Conservation (phyloP, 2,888 invertebrate genomes). For the Formica aserva region DNA sequence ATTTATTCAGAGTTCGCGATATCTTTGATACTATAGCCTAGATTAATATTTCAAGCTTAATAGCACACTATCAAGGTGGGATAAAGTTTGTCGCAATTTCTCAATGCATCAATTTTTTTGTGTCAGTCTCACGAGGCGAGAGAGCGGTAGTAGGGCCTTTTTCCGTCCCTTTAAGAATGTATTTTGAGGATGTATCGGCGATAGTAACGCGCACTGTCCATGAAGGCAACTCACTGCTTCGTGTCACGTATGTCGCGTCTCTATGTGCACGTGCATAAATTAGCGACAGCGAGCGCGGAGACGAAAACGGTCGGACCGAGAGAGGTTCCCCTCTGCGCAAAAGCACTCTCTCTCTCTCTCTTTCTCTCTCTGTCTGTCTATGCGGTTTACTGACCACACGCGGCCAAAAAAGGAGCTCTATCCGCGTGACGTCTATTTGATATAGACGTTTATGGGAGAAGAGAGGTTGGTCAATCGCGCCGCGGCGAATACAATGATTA, state of each 20-base stretch:
- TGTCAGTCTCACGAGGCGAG: no score
- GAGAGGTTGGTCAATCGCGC: conserved; percentile 75
- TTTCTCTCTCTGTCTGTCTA: conserved; percentile 2
- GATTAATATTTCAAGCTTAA: neutral
- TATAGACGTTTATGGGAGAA: conserved; percentile 71
- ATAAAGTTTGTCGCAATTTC: neutral
- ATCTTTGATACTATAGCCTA: neutral
- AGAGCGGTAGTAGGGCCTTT: neutral
- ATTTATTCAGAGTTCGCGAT: no score
- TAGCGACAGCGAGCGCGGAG: conserved; percentile 39
- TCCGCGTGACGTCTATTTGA: conserved; percentile 77
- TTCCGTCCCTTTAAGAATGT: neutral
- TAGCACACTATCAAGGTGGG: neutral
- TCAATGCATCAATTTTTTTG: neutral
- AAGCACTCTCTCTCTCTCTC: conserved; percentile 43
- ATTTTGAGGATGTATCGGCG: conserved; percentile 34
- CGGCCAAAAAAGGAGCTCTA: conserved; percentile 79
- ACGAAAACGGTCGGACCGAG: conserved; percentile 23
- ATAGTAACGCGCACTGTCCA: conserved; percentile 44
- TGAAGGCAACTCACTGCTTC: conserved; percentile 57
- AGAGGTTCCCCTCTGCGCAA: conserved; percentile 52
- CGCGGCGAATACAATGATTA: conserved; percentile 73
- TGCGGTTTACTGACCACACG: conserved; percentile 68
- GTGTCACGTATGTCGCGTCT: conserved; percentile 59
- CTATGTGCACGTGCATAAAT: conserved; percentile 63